Percentiles rank a stretch among this genome's conserved stretches.
phyloP scores from a whole-genome alignment of 1,140 invertebrate species.

The Hormaphis cornu region DNA sequence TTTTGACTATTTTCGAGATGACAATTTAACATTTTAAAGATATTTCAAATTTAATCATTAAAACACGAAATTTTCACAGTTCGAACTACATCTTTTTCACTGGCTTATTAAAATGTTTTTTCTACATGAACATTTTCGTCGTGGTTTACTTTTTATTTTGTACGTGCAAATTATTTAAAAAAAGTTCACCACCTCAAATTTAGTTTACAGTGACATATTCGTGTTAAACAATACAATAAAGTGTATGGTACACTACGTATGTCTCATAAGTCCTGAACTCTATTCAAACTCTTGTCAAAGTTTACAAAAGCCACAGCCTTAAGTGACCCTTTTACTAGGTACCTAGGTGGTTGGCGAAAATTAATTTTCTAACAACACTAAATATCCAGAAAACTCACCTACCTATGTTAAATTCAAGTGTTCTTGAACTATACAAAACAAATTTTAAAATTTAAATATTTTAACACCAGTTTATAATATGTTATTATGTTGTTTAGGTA shows the following conservation, averaged over 20 bases:
- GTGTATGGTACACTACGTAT: not conserved
- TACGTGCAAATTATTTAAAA: not conserved
- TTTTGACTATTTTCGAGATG: too few species aligned
- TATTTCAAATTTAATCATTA: too few species aligned
- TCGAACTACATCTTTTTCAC: too few species aligned
- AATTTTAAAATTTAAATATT: too few species aligned
- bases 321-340: slow-evolving; percentile 17
- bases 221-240: not conserved
- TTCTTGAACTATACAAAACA: not conserved
- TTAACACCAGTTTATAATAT: too few species aligned
- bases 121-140: too few species aligned
- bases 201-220: not conserved
- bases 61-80: too few species aligned
- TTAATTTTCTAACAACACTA: slow-evolving; percentile 13
- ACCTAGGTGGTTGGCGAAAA: slow-evolving; percentile 13
- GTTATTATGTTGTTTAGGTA: too few species aligned
- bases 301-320: slow-evolving; percentile 18
- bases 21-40: too few species aligned
- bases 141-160: too few species aligned
- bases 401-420: not conserved
- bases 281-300: slow-evolving; percentile 19
- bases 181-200: not conserved
- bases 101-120: too few species aligned
- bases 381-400: not conserved
- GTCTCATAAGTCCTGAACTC: slow-evolving; percentile 13